Base-by-base conservation (phyloP, 2,888 invertebrate species). In the Diplazon laetatorius region DNA sequence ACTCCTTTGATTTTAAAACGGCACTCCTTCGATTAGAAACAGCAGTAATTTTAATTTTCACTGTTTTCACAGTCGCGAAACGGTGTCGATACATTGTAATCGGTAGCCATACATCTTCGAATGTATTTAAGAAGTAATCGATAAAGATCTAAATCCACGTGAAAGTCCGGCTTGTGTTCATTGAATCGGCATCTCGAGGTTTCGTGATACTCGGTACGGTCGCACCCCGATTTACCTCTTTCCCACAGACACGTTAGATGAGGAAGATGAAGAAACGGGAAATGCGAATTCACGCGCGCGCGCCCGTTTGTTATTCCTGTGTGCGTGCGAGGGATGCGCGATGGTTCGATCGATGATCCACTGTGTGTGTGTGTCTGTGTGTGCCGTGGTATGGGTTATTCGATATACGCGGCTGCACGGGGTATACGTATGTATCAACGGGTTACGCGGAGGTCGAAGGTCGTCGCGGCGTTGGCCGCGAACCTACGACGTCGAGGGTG, bases 371-470 rank as follows among this genome's bases (percentile, higher is more conserved):
- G 37, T 16, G 52, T 44, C 30, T 20, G 9, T 46, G 60, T 55
- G n/a, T 20, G 62, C 42, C 16, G 39, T 57, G 62, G 52, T 62
- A 59, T 35, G 59, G 39, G 30, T n/a, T n/a, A 42, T 50, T 35
- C 48, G 50, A 52, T 50, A 72, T 55, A 46, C 62, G 65, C 65
- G 50, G 60, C 44, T 50, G 39, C 25, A 66, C 60, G 50, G 46
- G 57, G 78, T 68, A 5, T 30, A 30, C 30, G 69, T 75, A 81
- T 70, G 71, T 75, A 80, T 80, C 82, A 76, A 82, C 82, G 84
- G 85, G 87, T 86, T 87, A 85, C 82, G 71, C 68, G 76, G 63
- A 78, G 87, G 84, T 86, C 84, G 81, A 76, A 83, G 87, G 86
- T 88, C 88, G 76, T 25, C 42, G 55, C 75, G 60, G 78, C 55